These are phyloP conservation scores for Orchestia grillus DNA, from an alignment of 1,140 invertebrate species.

Conservation along the genomic window DNA sequence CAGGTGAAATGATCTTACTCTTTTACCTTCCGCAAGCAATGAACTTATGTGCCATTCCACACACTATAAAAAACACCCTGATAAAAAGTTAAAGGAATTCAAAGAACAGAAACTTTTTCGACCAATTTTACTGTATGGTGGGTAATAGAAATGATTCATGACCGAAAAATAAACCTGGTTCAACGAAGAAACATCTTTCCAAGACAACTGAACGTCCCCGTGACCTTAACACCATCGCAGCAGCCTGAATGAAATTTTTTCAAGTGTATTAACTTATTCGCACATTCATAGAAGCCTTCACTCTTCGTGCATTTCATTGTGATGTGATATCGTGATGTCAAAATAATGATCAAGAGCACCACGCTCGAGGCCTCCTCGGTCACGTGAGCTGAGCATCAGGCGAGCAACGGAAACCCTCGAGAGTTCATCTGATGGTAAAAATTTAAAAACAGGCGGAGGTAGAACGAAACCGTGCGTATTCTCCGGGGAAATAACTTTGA, in stretches of 20 bases:
- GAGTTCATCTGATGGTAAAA: neutral
- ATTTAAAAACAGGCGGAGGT: neutral
- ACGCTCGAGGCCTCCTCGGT: neutral
- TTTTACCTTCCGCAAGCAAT: neutral
- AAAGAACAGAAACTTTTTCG: neutral
- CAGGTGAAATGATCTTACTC: neutral
- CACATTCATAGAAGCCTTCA: neutral
- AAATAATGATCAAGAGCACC: neutral
- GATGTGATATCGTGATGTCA: too few relatives aligned
- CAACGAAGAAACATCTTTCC: neutral
- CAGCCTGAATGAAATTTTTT: neutral
- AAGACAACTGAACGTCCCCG: neutral
- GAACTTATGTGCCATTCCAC: neutral
- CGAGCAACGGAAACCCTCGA: neutral
- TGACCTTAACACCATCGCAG: neutral
- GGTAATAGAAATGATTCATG: neutral
- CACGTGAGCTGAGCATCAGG: neutral
- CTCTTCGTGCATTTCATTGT: neutral
- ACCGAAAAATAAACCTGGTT: neutral
- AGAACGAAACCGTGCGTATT: neutral
- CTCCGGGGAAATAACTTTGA: neutral
- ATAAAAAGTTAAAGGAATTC: neutral
- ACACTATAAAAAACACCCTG: neutral
- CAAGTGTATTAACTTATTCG: neutral
- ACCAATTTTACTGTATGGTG: neutral